Base-by-base conservation (phyloP, 2,113 vertebrate species). In the Piaya cayana region DNA sequence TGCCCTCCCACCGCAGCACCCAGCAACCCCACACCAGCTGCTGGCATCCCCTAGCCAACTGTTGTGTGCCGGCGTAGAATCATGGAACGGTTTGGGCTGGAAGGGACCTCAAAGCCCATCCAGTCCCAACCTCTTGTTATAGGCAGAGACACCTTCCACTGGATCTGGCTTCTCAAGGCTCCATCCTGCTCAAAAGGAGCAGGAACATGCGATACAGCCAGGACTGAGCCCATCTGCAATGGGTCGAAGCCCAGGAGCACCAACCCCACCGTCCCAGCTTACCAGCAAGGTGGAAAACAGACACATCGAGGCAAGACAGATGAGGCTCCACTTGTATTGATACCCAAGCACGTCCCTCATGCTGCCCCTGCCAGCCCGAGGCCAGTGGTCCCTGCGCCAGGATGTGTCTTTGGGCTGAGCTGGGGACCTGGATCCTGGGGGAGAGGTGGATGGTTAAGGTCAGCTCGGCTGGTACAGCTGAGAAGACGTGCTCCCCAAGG, bases 201-300 rank as follows among this genome's bases (percentile, higher is more conserved):
- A 49, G 68, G 77, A 30, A 2, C 14, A 22, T 1, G 1, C 15
- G 1, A 9, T 0, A 1, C 26, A 8, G 52, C 36, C 25, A 11
- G 32, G 30, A 37, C 1, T 1, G 15, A 79, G 81, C 63, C 60
- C 4, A 0, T 14, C 15, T 1, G 3, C 17, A 3, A 6, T 4
- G 11, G 63, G 7, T 12, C 53, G 25, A 27, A 85, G 60, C 42
- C 67, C 4, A 3, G 27, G 19, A 6, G n/a, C 5, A 34, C 63
- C 74, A 36, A 9, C 9, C 58, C 71, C 6, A 32, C 49, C 5
- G 2, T 49, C 67, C 39, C 83, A 7, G 27, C 93, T 96, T 91
- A 97, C 97, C 85, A 86, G 77, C 70, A 96, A 17, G 1, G 34
- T 86, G 47, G 78, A 92, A 59, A 96, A 19, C 9, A 96, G 80